Conservation (phyloP, 2,797 vertebrate species). For the Mastacembelus armatus region DNA sequence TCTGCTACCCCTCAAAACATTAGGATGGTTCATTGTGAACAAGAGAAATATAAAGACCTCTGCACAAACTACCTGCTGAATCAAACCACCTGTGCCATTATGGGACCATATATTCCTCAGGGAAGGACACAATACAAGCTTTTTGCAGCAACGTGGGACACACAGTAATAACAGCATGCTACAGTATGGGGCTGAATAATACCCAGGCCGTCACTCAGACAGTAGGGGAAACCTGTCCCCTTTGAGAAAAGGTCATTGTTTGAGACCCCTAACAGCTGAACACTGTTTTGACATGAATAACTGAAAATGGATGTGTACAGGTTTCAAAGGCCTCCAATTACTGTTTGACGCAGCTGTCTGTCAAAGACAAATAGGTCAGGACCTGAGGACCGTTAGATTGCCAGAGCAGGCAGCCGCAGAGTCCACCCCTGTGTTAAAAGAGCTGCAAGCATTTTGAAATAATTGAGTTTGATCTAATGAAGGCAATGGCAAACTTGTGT, state of each 20-base stretch:
- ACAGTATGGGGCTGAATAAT: slow-evolving; percentile 48
- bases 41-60: slow-evolving; percentile 54
- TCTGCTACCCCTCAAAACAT: slow-evolving; percentile 63
- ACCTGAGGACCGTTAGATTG: slow-evolving; percentile 48
- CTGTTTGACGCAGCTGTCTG: slow-evolving; percentile 53
- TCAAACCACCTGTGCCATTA: slow-evolving; percentile 39
- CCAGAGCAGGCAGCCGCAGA: slow-evolving; percentile 5
- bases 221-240: slow-evolving; percentile 50
- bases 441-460: slow-evolving; percentile 43
- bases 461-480: slow-evolving; percentile 75
- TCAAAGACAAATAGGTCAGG: slow-evolving; percentile 58
- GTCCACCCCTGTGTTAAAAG: slow-evolving; percentile 7
- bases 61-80: slow-evolving; percentile 59
- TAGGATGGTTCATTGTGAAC: slow-evolving; percentile 50
- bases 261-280: slow-evolving; percentile 68
- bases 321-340: slow-evolving; percentile 77
- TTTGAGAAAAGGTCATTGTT: slow-evolving; percentile 72
- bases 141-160: slow-evolving; percentile 48
- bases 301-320: slow-evolving; percentile 66
- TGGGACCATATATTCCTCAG: slow-evolving; percentile 48
- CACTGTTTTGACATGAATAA: slow-evolving; percentile 63
- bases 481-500: slow-evolving; percentile 67
- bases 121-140: slow-evolving; percentile 60
- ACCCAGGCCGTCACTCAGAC: slow-evolving; percentile 44
- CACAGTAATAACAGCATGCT: slow-evolving; percentile 39